Conservation (phyloP, 30 jellyfish, hydroid and myxozoan species). For the Hydractinia symbiolongicarpus region DNA sequence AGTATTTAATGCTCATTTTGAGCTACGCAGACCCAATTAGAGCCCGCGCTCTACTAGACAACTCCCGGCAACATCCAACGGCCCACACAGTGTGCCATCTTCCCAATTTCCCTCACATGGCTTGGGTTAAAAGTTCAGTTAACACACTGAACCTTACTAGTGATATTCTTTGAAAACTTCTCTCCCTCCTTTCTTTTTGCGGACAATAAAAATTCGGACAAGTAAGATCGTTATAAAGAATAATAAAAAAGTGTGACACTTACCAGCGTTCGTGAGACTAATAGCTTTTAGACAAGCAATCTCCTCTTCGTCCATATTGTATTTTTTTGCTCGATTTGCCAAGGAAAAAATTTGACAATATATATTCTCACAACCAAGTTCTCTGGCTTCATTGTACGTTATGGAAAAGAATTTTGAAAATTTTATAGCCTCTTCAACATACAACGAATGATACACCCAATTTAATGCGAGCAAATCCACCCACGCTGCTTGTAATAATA, state of each 20-base stretch:
- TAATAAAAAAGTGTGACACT: background rate
- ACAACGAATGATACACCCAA: conserved; percentile 66
- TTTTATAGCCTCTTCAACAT: conserved; percentile 32
- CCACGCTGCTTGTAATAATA: conserved; percentile 88
- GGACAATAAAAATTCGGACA: too few species aligned
- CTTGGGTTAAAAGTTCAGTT: too few species aligned
- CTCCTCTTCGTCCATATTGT: conserved; percentile 75
- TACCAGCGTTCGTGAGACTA: conserved; percentile 85
- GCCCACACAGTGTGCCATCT: too few species aligned
- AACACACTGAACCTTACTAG: too few species aligned
- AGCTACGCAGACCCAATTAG: too few species aligned
- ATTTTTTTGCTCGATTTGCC: conserved; percentile 53
- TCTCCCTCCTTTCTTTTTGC: background rate
- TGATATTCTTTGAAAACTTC: background rate
- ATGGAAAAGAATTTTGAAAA: conserved; percentile 51
- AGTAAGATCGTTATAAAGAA: too few species aligned
- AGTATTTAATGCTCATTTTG: too few species aligned
- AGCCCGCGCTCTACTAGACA: too few species aligned
- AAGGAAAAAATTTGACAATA: conserved; percentile 52
- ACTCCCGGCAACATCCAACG: too few species aligned
- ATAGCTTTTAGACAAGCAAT: conserved; percentile 85
- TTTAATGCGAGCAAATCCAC: conserved; percentile 70
- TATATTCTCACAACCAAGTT: conserved; percentile 56
- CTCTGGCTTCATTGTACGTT: conserved; percentile 4
- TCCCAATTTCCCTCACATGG: too few species aligned